Base-by-base conservation (phyloP, 2,113 vertebrate species). In the Rhinichthys klamathensis region DNA sequence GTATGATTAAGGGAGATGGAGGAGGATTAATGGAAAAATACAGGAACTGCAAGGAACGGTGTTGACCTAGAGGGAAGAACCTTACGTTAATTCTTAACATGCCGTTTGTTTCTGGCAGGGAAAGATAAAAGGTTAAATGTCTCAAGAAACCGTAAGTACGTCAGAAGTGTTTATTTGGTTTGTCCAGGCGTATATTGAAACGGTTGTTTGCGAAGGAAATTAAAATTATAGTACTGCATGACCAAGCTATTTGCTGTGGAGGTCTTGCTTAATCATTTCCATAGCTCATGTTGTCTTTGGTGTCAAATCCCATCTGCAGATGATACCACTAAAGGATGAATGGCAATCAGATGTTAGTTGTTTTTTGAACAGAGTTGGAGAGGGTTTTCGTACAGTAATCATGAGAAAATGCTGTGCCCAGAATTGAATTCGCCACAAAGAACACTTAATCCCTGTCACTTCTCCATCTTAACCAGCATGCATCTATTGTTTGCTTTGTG, bases 1-100 rank as follows among this genome's bases (percentile, higher is more conserved):
- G 49, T 35, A 81, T 90, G 86, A 89, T 89, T 88, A 90, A 89
- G 72, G 60, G 75, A 86, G 79, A 86, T 85, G 85, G 82, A 85
- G 35, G 49, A 86, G 67, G 85, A 90, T 88, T 85, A 88, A 85
- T 87, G 87, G 44, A 56, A 87, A 72, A 83, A 46, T 61, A 83
- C 54, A 41, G 13, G 86, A 84, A 76, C 35, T 25, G 73, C 44
- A n/a, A 83, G 78, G 73, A 87, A 79, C 61, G 35, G 63, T 61
- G 67, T 85, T 60, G 25, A 75, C 69, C 78, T 32, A 61, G 60
- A 63, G 49, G n/a, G 79, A 84, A 84, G 81, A 81, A 58, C 12
- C 7, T 44, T 60, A 25, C 18, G 51, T 73, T 89, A 67, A 84
- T 77, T 82, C 82, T 54, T 81, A 76, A 58, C 75, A 56, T 74